Evolutionary conservation across 2,888 invertebrate species (phyloP), one percentile per base, ranked within the genome.

Genomic region (Hydroisotoma schaefferi): DNA sequence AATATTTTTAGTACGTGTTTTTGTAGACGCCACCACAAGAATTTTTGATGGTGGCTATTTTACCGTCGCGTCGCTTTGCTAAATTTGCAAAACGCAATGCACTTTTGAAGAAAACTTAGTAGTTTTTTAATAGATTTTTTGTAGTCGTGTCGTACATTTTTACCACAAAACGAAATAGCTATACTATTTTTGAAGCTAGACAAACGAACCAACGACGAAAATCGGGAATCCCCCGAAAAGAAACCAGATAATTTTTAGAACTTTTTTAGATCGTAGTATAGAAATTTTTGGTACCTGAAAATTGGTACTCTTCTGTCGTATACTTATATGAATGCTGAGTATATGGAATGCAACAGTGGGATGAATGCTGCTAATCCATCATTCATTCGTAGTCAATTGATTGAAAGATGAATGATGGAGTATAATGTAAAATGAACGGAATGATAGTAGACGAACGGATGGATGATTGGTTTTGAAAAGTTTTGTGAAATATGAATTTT

Each of bases 401-500:
- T n/a, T n/a, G n/a, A n/a, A n/a, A n/a, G n/a, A n/a, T n/a, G n/a
- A n/a, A n/a, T n/a, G n/a, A n/a, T n/a, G n/a, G n/a, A n/a, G n/a
- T n/a, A n/a, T 40, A 15, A 40, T 40, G 40, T 18, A 18, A 18
- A 20, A 40, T 40, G 40, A 40, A 40, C 33, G 8, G 15, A 10
- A 18, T 18, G 40, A 18, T 40, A 20, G 5, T 40, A 18, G 40
- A 40, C n/a, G 40, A 40, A 15, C 20, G n/a, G 5, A 10, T 15
- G n/a, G 40, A 40, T 5, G 5, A 20, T 40, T 40, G 20, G 40
- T 43, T 43, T 43, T 57, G 57, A 18, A 23, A 25, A 37, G 5
- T 46, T 55, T 55, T 55, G n/a, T n/a, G 44, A n/a, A 48, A 29
- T 8, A 38, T 12, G 47, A 46, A 47, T 56, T 56, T 56, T 48